Evolutionary conservation across 2,113 vertebrate species (phyloP), one percentile per base, ranked within the genome.

Genomic region (Morone chrysops): DNA sequence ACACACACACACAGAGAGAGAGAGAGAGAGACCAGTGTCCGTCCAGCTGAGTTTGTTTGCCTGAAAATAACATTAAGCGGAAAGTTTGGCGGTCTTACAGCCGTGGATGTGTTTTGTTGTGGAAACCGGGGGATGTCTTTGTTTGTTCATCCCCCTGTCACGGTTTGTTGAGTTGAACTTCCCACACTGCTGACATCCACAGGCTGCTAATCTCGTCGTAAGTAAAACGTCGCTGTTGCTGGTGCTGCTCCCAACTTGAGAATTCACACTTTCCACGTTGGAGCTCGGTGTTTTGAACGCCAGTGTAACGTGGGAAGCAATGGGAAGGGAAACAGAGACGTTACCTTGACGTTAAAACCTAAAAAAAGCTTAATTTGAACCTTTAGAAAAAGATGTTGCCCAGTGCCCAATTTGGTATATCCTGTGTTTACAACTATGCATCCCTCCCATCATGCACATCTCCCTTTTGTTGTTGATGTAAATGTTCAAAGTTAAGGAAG

Each of bases 1-100:
- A 36, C n/a, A 50, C 5, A 43, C 41, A 68, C 38, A 22, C 16
- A 53, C 48, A 47, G 6, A 45, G 6, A 45, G 6, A 45, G 6
- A 14, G 0, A 10, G 1, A n/a, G 2, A n/a, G 6, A 63, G 41
- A 48, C 11, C 16, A 8, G 51, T 59, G 38, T 36, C 53, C n/a
- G 13, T 54, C 16, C 78, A 48, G 80, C 70, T 68, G 83, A 71
- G 82, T 77, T 84, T 85, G 79, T 82, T 87, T 89, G 87, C 62
- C 70, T 75, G 38, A 63, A 57, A 71, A 41, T 2, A 62, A 1
- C 53, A 38, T 62, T 45, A 82, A 72, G 89, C 89, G 86, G 92
- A 90, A 92, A 92, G 84, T 92, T 93, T 88, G 77, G 88, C 85
- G 89, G 62, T 63, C 54, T 22, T 51, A 50, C 60, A 62, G n/a